A percentile compares a stretch with the other conserved stretches of the same genome.
Evolutionary conservation across 2,113 vertebrate genomes (phyloP).

Genomic region (Colossoma macropomum): DNA sequence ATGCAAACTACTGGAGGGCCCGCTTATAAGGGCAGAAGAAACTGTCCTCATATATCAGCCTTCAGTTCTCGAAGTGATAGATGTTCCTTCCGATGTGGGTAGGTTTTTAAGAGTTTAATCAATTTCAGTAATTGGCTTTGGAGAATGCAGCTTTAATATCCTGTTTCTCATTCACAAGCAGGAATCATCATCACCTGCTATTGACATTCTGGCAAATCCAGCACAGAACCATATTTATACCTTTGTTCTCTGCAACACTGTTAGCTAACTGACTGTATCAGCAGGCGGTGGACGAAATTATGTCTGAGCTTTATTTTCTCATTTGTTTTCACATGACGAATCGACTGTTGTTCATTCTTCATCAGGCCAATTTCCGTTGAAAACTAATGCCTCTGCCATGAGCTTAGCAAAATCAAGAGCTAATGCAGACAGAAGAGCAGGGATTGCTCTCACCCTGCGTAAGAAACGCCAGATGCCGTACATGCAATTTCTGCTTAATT

Average conservation of each 20-base stretch:
- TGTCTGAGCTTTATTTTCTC: background rate
- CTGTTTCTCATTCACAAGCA: background rate
- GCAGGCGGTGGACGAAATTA: background rate
- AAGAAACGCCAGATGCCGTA: background rate
- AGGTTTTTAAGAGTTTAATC: conserved; percentile 34
- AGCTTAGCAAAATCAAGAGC: background rate
- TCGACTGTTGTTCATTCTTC: background rate
- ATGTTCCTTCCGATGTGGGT: conserved; percentile 36
- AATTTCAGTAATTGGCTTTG: conserved; percentile 20
- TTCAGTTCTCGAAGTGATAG: conserved; percentile 34
- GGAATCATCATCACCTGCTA: background rate
- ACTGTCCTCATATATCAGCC: conserved; percentile 23
- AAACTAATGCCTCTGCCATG: background rate
- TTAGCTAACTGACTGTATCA: background rate
- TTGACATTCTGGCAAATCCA: background rate
- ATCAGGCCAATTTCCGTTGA: background rate
- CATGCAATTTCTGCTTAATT: conserved; percentile 12
- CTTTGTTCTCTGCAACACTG: background rate
- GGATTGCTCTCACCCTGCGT: background rate
- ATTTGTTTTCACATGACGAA: background rate
- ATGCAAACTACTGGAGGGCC: conserved; percentile 15
- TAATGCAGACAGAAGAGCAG: background rate
- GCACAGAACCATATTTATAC: background rate
- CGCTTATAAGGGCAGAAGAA: conserved; percentile 7
- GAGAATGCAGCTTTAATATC: conserved; percentile 35